Evolutionary conservation across 2,797 vertebrate species (phyloP).

Genomic region (Labroides dimidiatus): DNA sequence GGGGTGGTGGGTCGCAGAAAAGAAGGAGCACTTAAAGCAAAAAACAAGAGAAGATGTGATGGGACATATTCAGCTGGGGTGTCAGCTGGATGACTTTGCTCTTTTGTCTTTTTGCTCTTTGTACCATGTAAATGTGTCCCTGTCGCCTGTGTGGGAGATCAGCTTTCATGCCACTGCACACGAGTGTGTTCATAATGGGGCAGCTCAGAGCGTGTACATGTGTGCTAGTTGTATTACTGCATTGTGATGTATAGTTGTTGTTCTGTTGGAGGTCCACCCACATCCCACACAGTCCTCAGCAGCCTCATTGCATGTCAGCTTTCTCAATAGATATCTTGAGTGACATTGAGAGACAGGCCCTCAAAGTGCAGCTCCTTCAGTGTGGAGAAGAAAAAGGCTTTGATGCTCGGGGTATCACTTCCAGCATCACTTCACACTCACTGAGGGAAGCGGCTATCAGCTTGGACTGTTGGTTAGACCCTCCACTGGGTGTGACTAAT

Average conservation of each 20-base stretch:
- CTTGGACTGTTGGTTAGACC: constrained; percentile 20
- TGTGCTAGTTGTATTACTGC: constrained; percentile 32
- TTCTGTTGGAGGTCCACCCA: constrained; percentile 60
- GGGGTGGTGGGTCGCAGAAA: constrained; percentile 31
- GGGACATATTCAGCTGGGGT: constrained; percentile 44
- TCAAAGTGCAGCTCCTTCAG: constrained; percentile 42
- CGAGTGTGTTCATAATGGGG: constrained; percentile 44
- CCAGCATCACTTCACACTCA: constrained; percentile 43
- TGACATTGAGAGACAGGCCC: constrained; percentile 53
- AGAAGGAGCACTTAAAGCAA: constrained; percentile 28
- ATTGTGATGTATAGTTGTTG: constrained; percentile 49
- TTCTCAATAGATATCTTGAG: constrained; percentile 48
- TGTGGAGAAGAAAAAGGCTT: constrained; percentile 38
- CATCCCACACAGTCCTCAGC: constrained; percentile 45
- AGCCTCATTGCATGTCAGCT: constrained; percentile 39
- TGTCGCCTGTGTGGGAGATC: constrained; percentile 44
- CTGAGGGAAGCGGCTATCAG: constrained; percentile 27
- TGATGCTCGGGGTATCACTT: constrained; percentile 27
- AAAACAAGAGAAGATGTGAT: constrained; percentile 47
- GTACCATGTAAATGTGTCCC: constrained; percentile 54
- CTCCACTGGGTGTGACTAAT: constrained; percentile 31
- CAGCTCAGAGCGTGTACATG: constrained; percentile 39
- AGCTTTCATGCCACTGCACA: constrained; percentile 44
- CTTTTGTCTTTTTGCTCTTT: constrained; percentile 64
- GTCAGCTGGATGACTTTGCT: constrained; percentile 53